These are phyloP conservation scores for Telmatherina bonti DNA, from an alignment of 2,797 vertebrate genomes.

Conservation along the genomic window DNA sequence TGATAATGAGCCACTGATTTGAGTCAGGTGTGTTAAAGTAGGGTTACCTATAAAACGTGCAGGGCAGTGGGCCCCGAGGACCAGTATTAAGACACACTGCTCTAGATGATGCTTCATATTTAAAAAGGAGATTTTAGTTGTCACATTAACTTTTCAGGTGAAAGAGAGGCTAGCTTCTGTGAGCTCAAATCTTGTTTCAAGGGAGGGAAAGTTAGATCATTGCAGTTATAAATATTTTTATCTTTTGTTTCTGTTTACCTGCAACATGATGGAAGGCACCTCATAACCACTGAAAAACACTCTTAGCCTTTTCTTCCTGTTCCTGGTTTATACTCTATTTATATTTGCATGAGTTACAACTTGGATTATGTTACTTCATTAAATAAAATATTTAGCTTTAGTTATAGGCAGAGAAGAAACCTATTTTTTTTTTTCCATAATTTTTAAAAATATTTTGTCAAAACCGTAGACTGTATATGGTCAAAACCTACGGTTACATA, in stretches of 20 bases:
- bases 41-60: too few relatives aligned
- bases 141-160: not conserved
- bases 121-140: slow-evolving; percentile 31
- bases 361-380: slow-evolving; percentile 68
- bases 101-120: not conserved
- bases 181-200: slow-evolving; percentile 7
- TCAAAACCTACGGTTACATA: not conserved
- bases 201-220: slow-evolving; percentile 11
- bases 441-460: slow-evolving; percentile 14
- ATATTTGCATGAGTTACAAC: slow-evolving; percentile 67
- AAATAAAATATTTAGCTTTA: slow-evolving; percentile 51
- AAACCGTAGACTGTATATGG: too few relatives aligned
- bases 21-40: too few relatives aligned
- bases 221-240: slow-evolving; percentile 46
- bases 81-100: too few relatives aligned
- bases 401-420: slow-evolving; percentile 18
- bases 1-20: too few relatives aligned
- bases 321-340: slow-evolving; percentile 59
- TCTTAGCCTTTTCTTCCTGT: slow-evolving; percentile 9
- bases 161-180: slow-evolving; percentile 18
- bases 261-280: slow-evolving; percentile 4
- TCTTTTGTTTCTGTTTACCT: slow-evolving; percentile 7
- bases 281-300: slow-evolving; percentile 25
- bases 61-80: too few relatives aligned
- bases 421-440: slow-evolving; percentile 7